phyloP scores from a whole-genome alignment of 2,888 invertebrate genomes.

The Mycogona germanica region DNA sequence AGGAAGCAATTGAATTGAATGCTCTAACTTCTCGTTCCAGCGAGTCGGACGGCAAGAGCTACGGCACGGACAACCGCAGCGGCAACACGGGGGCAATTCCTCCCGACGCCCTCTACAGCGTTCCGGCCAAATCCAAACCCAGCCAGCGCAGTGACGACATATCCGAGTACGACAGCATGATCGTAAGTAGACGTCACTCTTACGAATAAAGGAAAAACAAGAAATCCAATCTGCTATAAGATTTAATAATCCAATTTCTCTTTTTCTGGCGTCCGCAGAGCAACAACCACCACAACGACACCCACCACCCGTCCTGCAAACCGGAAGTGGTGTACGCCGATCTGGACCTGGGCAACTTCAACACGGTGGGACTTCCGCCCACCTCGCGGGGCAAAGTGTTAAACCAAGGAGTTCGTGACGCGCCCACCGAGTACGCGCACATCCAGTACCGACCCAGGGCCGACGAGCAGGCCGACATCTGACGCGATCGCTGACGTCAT shows the following conservation, averaged over 20 bases:
- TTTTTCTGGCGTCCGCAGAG: too few species aligned
- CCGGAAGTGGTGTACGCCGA: slow-evolving; percentile 32
- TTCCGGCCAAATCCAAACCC: slow-evolving; percentile 34
- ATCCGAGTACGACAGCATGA: slow-evolving; percentile 74
- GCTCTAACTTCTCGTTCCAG: slow-evolving; percentile 5
- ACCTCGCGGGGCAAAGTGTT: background rate
- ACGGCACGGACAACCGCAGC: slow-evolving; percentile 9
- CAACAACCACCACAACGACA: slow-evolving; percentile 18
- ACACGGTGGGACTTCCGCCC: background rate
- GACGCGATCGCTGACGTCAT: too few species aligned
- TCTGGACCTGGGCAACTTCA: slow-evolving; percentile 29
- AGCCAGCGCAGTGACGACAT: slow-evolving; percentile 37
- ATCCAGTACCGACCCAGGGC: slow-evolving; percentile 23
- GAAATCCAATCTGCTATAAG: too few species aligned
- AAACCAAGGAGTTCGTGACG: slow-evolving; percentile 9
- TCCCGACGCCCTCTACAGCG: slow-evolving; percentile 60
- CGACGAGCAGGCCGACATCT: slow-evolving; percentile 22
- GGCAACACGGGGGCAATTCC: slow-evolving; percentile 47
- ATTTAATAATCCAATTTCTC: too few species aligned
- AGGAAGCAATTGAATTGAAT: too few species aligned
- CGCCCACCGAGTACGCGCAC: slow-evolving; percentile 23
- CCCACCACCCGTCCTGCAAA: slow-evolving; percentile 3
- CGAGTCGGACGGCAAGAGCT: slow-evolving; percentile 2
- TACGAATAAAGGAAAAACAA: too few species aligned
- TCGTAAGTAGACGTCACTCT: too few species aligned